These are phyloP conservation scores for Labroides dimidiatus DNA, from an alignment of 2,797 vertebrate genomes.

Conservation along the genomic window DNA sequence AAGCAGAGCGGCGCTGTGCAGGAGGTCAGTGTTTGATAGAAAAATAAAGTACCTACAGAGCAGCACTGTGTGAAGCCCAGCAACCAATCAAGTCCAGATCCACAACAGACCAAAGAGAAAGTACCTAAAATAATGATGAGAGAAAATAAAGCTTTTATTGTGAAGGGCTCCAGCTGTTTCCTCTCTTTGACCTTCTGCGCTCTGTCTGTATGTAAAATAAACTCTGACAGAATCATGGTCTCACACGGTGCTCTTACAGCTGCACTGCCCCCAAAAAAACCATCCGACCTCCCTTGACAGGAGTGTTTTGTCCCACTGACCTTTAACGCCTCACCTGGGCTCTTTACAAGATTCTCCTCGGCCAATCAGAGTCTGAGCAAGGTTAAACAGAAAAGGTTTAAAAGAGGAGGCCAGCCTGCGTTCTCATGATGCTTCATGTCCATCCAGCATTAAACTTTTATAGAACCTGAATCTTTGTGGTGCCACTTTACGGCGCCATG, in stretches of 20 bases:
- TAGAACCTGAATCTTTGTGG: neutral
- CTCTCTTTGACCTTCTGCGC: neutral
- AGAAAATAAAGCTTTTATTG: conserved; percentile 48
- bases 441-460: neutral
- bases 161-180: conserved; percentile 32
- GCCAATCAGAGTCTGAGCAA: conserved; percentile 32
- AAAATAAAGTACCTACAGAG: conserved; percentile 29
- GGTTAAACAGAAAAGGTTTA: conserved; percentile 44
- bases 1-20: conserved; percentile 9
- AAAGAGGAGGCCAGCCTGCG: conserved; percentile 26
- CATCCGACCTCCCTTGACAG: neutral
- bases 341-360: conserved; percentile 7
- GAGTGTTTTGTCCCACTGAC: conserved; percentile 17
- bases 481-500: conserved; percentile 42
- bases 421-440: conserved; percentile 39
- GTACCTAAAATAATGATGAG: neutral
- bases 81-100: neutral
- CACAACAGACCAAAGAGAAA: conserved; percentile 4
- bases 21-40: conserved; percentile 27
- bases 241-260: neutral
- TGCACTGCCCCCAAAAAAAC: no score
- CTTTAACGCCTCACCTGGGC: conserved; percentile 12
- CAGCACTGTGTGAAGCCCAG: neutral
- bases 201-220: conserved; percentile 13
- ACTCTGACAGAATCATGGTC: neutral